A percentile compares a stretch with the other conserved stretches of the same genome.
phyloP scores from a whole-genome alignment of 2,888 invertebrate species.

The Notocelia uddmanniana region DNA sequence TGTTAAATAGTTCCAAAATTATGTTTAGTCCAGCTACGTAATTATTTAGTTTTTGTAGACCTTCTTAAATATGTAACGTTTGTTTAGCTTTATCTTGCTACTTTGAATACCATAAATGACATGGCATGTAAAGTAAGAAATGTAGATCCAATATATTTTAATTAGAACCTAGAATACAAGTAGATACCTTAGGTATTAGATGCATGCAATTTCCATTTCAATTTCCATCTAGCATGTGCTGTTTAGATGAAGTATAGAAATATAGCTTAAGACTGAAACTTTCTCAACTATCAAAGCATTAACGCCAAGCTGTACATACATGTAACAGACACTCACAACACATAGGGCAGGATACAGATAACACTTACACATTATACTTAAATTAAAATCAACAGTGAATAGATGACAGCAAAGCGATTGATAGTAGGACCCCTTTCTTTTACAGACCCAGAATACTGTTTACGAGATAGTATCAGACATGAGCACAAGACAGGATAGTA shows the following conservation, averaged over 20 bases:
- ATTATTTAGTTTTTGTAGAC: background rate
- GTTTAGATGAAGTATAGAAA: conserved; percentile 20
- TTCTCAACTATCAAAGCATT: conserved; percentile 50
- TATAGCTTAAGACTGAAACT: conserved; percentile 27
- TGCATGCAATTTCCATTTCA: conserved; percentile 40
- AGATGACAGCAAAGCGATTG: conserved; percentile 83
- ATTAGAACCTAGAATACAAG: conserved; percentile 6
- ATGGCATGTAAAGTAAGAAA: background rate
- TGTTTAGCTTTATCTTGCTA: background rate
- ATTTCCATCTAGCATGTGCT: conserved; percentile 41
- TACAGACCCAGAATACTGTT: conserved; percentile 98
- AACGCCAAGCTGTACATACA: conserved; percentile 46
- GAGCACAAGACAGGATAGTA: conserved; percentile 96
- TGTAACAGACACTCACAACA: conserved; percentile 52
- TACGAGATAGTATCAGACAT: conserved; percentile 99
- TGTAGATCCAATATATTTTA: background rate
- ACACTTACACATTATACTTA: conserved; percentile 60
- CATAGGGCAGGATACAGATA: conserved; percentile 55
- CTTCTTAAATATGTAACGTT: background rate
- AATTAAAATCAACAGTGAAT: conserved; percentile 67
- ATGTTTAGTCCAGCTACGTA: background rate
- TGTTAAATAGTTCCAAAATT: conserved; percentile 33
- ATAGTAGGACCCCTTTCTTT: conserved; percentile 85
- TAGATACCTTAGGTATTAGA: conserved; percentile 16
- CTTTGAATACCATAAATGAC: background rate